Conservation (phyloP, 2,113 vertebrate species). For the Chrysemys picta region DNA sequence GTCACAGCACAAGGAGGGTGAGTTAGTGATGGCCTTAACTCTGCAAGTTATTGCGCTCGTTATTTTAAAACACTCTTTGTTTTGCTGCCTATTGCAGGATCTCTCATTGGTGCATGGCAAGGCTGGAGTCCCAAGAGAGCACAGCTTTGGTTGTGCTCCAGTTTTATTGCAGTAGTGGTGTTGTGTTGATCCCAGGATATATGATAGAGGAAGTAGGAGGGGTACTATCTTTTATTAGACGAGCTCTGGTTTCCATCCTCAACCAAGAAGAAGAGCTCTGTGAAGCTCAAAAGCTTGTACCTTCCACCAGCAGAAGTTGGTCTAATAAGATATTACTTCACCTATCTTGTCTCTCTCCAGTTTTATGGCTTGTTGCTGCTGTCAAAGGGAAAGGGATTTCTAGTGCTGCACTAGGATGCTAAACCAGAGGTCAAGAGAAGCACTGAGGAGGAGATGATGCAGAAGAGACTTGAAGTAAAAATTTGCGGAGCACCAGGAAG, state of each 20-base stretch:
- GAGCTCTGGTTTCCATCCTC: not conserved
- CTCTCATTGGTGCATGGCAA: not conserved
- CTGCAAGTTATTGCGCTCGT: not conserved
- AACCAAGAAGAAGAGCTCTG: not conserved
- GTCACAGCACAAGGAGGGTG: accelerated
- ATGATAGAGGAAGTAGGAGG: not conserved
- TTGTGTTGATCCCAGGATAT: not conserved
- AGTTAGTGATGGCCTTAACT: not conserved
- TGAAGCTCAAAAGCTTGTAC: not conserved
- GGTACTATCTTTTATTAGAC: not conserved
- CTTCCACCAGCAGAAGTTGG: not conserved
- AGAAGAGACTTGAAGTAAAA: not conserved
- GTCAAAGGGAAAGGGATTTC: not conserved
- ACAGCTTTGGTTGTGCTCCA: not conserved
- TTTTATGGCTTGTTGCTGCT: not conserved
- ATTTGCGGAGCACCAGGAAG: not conserved
- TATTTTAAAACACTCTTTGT: not conserved
- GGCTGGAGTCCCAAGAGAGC: not conserved
- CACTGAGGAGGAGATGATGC: not conserved
- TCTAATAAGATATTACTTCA: not conserved
- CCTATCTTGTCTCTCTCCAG: not conserved
- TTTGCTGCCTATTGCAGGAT: not conserved
- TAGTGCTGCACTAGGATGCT: not conserved
- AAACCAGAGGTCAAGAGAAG: not conserved
- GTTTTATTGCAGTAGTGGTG: not conserved